phyloP scores from a whole-genome alignment of 1,140 invertebrate genomes.

The Ips typographus region DNA sequence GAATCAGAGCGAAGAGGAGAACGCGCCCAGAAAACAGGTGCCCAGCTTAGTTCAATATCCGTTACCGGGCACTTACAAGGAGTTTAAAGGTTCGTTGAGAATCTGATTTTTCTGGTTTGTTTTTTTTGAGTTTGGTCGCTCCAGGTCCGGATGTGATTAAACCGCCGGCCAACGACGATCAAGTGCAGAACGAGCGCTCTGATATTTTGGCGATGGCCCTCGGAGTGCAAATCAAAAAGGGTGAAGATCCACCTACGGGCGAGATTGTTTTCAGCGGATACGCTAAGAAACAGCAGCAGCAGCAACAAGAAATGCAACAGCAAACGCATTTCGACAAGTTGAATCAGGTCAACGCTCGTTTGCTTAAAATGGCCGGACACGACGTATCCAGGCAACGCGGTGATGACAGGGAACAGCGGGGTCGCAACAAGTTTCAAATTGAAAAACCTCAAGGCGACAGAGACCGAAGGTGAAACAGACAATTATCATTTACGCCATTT shows the following conservation, averaged over 20 bases:
- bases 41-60: slow-evolving; percentile 52
- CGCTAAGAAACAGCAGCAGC: slow-evolving; percentile 40
- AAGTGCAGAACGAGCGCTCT: slow-evolving; percentile 43
- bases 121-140: neutral
- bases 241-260: slow-evolving; percentile 46
- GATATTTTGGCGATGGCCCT: slow-evolving; percentile 53
- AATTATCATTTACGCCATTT: slow-evolving; percentile 17
- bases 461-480: slow-evolving; percentile 27
- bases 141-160: slow-evolving; percentile 5
- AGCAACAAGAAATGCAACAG: slow-evolving; percentile 1
- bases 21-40: slow-evolving; percentile 42
- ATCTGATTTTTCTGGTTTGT: too few relatives aligned
- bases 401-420: slow-evolving; percentile 31
- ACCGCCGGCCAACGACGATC: slow-evolving; percentile 18
- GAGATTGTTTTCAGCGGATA: slow-evolving; percentile 45
- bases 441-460: slow-evolving; percentile 39
- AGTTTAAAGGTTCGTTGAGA: slow-evolving; percentile 28
- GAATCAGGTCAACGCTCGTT: slow-evolving; percentile 29
- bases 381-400: slow-evolving; percentile 24
- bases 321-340: slow-evolving; percentile 7
- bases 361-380: slow-evolving; percentile 36
- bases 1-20: slow-evolving; percentile 45
- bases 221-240: slow-evolving; percentile 52
- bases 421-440: slow-evolving; percentile 47
- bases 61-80: slow-evolving; percentile 33